Evolutionary conservation across 2,113 vertebrate species (phyloP).

Genomic region (Holacanthus passer): DNA sequence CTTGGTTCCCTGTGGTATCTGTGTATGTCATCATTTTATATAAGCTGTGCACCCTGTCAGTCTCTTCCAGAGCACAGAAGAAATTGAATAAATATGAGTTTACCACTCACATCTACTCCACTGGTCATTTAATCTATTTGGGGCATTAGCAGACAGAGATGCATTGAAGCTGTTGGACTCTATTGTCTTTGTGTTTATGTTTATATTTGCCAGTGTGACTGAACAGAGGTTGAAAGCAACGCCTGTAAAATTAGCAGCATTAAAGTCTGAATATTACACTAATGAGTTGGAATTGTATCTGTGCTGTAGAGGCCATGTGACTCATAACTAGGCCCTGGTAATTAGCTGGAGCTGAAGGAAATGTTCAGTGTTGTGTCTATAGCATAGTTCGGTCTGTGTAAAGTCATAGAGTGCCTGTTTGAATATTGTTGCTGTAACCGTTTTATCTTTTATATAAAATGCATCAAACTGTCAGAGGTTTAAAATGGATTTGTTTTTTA

Average conservation of each 20-base stretch:
- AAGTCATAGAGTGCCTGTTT: background rate
- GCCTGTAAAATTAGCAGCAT: slow-evolving; percentile 32
- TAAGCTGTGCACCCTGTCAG: slow-evolving; percentile 27
- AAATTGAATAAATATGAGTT: slow-evolving; percentile 29
- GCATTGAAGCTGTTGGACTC: background rate
- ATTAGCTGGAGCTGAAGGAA: slow-evolving; percentile 10
- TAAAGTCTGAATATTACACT: slow-evolving; percentile 37
- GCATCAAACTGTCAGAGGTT: slow-evolving; percentile 13
- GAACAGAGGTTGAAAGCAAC: slow-evolving; percentile 22
- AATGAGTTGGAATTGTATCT: slow-evolving; percentile 34
- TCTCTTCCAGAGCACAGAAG: slow-evolving; percentile 11
- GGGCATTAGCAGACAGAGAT: background rate
- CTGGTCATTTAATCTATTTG: slow-evolving; percentile 11
- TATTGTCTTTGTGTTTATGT: slow-evolving; percentile 1
- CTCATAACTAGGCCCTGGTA: slow-evolving; percentile 8
- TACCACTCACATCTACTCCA: background rate
- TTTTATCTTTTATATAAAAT: slow-evolving; percentile 19
- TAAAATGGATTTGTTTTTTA: background rate
- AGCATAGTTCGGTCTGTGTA: slow-evolving; percentile 8
- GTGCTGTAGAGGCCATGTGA: slow-evolving; percentile 26
- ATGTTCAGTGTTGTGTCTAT: background rate
- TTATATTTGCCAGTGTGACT: slow-evolving; percentile 25
- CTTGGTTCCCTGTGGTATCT: slow-evolving; percentile 48
- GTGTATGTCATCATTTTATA: slow-evolving; percentile 50
- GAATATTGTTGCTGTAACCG: slow-evolving; percentile 1